These are phyloP conservation scores for Gymnogyps californianus DNA, from an alignment of 2,113 vertebrate species.

Conservation along the genomic window DNA sequence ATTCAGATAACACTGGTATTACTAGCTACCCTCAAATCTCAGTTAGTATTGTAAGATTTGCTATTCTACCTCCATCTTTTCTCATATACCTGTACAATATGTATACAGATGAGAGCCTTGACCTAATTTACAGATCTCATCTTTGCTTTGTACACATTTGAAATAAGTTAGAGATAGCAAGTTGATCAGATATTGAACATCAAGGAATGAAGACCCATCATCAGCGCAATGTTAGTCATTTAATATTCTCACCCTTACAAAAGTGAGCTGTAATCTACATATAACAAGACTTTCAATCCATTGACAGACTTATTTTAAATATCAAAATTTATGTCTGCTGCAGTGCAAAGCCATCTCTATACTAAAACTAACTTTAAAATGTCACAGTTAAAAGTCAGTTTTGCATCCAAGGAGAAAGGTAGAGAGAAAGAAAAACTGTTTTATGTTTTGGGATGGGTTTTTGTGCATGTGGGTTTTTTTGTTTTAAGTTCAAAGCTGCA, in stretches of 20 bases:
- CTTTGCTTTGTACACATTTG: neutral
- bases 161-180: neutral
- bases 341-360: neutral
- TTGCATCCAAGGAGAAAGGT: neutral
- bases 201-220: neutral
- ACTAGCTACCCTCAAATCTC: neutral
- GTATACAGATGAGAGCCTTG: neutral
- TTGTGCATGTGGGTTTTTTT: fast-evolving
- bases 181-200: neutral
- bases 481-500: neutral
- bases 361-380: neutral
- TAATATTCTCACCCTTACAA: neutral
- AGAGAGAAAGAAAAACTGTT: neutral
- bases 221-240: neutral
- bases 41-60: neutral
- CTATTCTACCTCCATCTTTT: neutral
- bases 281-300: neutral
- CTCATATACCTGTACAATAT: neutral
- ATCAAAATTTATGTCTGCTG: neutral
- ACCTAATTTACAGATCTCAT: neutral
- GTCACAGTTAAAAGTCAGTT: neutral
- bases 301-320: neutral
- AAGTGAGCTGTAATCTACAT: neutral
- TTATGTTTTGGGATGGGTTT: neutral
- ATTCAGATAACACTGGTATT: neutral